A percentile compares a stretch with the other conserved stretches of the same genome.
phyloP scores from a whole-genome alignment of 1,140 invertebrate species.

The Wasmannia auropunctata region DNA sequence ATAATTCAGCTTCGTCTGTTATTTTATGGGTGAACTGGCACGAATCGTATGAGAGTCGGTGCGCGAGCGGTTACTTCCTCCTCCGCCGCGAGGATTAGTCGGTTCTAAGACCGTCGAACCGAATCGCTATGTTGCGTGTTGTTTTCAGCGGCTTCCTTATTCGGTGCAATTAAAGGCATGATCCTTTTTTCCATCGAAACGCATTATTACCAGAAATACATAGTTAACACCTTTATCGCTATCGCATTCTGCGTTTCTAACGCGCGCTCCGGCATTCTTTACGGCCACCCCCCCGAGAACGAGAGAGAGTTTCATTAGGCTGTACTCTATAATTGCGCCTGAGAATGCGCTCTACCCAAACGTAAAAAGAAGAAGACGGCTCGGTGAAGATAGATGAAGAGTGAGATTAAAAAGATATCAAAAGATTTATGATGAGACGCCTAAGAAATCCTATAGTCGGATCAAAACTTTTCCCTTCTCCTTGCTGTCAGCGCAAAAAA shows the following conservation, averaged over 20 bases:
- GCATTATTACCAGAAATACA: constrained; percentile 34
- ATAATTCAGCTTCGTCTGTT: background rate
- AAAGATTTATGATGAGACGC: constrained; percentile 21
- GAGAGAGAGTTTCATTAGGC: constrained; percentile 36
- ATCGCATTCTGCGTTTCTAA: constrained; percentile 13
- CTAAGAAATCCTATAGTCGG: background rate
- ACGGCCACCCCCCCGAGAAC: background rate
- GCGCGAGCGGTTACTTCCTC: background rate
- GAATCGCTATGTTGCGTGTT: constrained; percentile 13
- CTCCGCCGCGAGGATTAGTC: background rate
- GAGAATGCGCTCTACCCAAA: constrained; percentile 37
- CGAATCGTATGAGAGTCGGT: constrained; percentile 3
- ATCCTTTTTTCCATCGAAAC: background rate
- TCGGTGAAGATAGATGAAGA: background rate
- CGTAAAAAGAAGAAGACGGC: constrained; percentile 7
- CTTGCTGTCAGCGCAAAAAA: background rate
- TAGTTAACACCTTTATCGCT: constrained; percentile 37
- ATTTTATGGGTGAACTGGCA: constrained; percentile 12
- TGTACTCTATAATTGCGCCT: constrained; percentile 24
- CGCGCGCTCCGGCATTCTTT: constrained; percentile 2
- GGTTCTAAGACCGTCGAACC: background rate
- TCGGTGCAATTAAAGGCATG: constrained; percentile 11
- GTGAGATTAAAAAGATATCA: constrained; percentile 17
- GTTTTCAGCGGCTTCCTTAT: constrained; percentile 11
- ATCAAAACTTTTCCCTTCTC: background rate